Conservation (phyloP, 1,140 invertebrate genomes). For the Plectus sambesii region DNA sequence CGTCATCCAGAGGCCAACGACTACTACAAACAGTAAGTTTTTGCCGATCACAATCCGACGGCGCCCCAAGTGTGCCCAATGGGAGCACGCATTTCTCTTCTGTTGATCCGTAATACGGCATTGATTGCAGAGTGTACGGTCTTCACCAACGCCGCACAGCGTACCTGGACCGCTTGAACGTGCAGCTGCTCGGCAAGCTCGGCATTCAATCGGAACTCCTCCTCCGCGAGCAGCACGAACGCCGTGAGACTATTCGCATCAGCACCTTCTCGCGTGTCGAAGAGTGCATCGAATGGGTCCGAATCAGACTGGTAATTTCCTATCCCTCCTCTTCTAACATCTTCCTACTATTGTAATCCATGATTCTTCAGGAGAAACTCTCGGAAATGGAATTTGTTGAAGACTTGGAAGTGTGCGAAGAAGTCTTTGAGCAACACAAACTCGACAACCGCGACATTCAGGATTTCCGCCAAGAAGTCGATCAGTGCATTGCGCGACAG, state of each 20-base stretch:
- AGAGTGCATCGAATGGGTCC: constrained; percentile 86
- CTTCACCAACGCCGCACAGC: constrained; percentile 80
- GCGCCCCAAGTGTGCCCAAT: too few relatives aligned
- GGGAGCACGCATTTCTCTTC: constrained; percentile 1
- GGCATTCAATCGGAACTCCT: constrained; percentile 56
- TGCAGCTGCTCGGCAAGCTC: constrained; percentile 62
- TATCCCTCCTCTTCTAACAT: too few relatives aligned
- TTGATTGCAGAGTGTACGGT: constrained; percentile 64
- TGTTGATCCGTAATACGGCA: constrained; percentile 10
- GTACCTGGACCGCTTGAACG: constrained; percentile 68
- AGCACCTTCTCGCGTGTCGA: constrained; percentile 49
- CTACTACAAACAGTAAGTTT: constrained; percentile 49
- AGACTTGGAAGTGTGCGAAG: constrained; percentile 64
- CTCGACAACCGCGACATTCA: constrained; percentile 83
- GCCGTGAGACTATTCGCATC: constrained; percentile 22
- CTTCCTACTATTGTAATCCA: too few relatives aligned
- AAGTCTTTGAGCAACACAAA: constrained; percentile 74
- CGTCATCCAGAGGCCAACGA: constrained; percentile 58
- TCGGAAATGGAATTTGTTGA: constrained; percentile 85
- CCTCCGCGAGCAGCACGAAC: too few relatives aligned
- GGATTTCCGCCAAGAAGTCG: constrained; percentile 79
- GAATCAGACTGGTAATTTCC: constrained; percentile 64
- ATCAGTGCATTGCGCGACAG: constrained; percentile 57
- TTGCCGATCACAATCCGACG: too few relatives aligned
- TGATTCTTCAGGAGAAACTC: constrained; percentile 62